Percentiles rank a stretch among this genome's conserved stretches.
Evolutionary conservation across 2,888 invertebrate genomes (phyloP).

Genomic region (Smittia aterrima): DNA sequence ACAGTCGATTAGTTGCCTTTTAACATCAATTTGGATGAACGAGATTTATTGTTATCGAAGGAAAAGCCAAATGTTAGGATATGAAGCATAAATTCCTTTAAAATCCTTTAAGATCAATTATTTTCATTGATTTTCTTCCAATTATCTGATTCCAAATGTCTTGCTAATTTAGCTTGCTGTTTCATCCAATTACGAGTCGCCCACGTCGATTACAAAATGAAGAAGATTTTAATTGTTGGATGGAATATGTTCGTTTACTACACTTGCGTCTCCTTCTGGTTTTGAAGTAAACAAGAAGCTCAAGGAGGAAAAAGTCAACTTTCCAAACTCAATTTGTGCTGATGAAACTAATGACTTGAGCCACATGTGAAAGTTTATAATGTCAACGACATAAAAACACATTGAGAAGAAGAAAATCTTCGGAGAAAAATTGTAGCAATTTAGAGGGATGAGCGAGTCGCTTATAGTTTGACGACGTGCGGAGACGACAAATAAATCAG

Average conservation of each 20-base stretch:
- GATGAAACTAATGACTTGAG: constrained; percentile 23
- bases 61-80: no score
- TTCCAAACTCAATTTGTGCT: neutral
- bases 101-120: no score
- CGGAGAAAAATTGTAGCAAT: neutral
- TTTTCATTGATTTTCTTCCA: neutral
- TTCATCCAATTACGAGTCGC: no score
- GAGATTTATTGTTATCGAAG: neutral
- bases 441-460: neutral
- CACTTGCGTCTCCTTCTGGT: no score
- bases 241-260: neutral
- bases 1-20: neutral
- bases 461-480: neutral
- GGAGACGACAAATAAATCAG: neutral
- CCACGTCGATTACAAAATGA: neutral
- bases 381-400: constrained; percentile 33
- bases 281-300: no score
- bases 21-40: neutral
- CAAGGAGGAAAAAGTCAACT: neutral
- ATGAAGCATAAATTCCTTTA: no score
- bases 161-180: no score
- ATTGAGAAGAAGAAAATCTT: neutral
- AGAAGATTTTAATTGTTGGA: neutral
- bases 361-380: constrained; percentile 32
- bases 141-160: no score